Evolutionary conservation across 2,888 invertebrate genomes (phyloP).

Genomic region (Coleophora deauratella): DNA sequence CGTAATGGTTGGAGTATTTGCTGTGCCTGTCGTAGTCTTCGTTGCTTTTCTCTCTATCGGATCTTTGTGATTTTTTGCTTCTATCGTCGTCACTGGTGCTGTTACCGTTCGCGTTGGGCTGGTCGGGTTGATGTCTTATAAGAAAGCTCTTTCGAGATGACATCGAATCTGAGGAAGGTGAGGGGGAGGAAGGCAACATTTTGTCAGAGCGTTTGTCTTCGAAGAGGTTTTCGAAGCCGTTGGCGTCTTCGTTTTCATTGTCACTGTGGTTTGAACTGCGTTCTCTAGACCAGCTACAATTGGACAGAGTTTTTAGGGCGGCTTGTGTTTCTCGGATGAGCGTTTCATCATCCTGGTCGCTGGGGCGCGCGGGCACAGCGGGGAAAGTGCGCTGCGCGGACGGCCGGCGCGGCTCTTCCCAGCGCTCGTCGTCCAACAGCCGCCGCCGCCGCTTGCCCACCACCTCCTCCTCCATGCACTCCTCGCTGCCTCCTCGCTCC

Average conservation of each 20-base stretch:
- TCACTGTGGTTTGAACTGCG: constrained; percentile 77
- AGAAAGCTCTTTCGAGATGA: constrained; percentile 80
- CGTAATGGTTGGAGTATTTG: constrained; percentile 76
- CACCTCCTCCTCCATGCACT: constrained; percentile 59
- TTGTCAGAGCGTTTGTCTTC: constrained; percentile 84
- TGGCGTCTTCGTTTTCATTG: constrained; percentile 83
- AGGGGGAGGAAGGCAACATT: constrained; percentile 78
- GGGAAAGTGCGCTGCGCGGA: too few relatives aligned
- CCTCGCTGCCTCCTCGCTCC: constrained; percentile 45
- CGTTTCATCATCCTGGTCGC: constrained; percentile 83
- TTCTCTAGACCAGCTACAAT: constrained; percentile 83
- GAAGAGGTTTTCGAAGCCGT: constrained; percentile 88
- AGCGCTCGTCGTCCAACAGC: constrained; percentile 59
- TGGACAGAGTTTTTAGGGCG: constrained; percentile 89
- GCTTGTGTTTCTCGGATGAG: constrained; percentile 91
- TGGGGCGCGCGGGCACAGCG: constrained; percentile 41
- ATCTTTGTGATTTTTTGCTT: constrained; percentile 27
- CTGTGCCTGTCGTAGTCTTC: constrained; percentile 57
- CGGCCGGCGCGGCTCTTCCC: constrained; percentile 43
- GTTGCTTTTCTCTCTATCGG: constrained; percentile 46
- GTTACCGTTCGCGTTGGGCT: constrained; percentile 35
- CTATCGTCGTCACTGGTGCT: constrained; percentile 35
- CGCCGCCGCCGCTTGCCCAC: constrained; percentile 59
- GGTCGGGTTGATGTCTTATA: constrained; percentile 38
- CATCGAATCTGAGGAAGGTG: constrained; percentile 76